Conservation (phyloP, 2,113 vertebrate genomes). For the Promerops cafer region DNA sequence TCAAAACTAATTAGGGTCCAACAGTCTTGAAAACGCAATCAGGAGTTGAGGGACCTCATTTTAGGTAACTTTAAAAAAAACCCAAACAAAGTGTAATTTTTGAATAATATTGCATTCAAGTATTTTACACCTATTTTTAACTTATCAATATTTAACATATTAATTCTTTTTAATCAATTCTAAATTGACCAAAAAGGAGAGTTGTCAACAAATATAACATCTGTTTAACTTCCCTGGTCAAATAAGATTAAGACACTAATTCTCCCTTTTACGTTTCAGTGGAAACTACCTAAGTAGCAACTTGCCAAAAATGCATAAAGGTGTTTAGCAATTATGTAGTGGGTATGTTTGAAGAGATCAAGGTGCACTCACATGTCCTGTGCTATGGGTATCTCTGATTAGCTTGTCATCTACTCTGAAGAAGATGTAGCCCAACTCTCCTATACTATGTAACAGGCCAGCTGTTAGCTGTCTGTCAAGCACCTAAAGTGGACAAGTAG, state of each 20-base stretch:
- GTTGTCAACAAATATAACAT: slow-evolving; percentile 39
- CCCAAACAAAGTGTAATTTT: not conserved
- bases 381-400: slow-evolving; percentile 73
- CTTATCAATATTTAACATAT: not conserved
- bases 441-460: slow-evolving; percentile 82
- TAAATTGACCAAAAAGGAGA: slow-evolving; percentile 29
- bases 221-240: slow-evolving; percentile 42
- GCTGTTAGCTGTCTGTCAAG: slow-evolving; percentile 99
- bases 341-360: slow-evolving; percentile 73
- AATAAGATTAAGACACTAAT: slow-evolving; percentile 58
- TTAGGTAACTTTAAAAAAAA: not conserved
- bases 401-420: slow-evolving; percentile 79
- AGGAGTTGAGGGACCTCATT: not conserved
- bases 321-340: slow-evolving; percentile 66
- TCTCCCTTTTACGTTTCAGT: slow-evolving; percentile 46
- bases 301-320: slow-evolving; percentile 65
- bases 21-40: not conserved
- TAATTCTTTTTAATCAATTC: not conserved
- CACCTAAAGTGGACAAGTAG: slow-evolving; percentile 93
- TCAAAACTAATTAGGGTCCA: not conserved
- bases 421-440: slow-evolving; percentile 79
- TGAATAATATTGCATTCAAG: not conserved
- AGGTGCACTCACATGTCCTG: slow-evolving; percentile 68
- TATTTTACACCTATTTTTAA: not conserved
- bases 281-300: slow-evolving; percentile 65